Evolutionary conservation across 2,797 vertebrate species (phyloP).

Genomic region (Oceanodroma leucorhoa): DNA sequence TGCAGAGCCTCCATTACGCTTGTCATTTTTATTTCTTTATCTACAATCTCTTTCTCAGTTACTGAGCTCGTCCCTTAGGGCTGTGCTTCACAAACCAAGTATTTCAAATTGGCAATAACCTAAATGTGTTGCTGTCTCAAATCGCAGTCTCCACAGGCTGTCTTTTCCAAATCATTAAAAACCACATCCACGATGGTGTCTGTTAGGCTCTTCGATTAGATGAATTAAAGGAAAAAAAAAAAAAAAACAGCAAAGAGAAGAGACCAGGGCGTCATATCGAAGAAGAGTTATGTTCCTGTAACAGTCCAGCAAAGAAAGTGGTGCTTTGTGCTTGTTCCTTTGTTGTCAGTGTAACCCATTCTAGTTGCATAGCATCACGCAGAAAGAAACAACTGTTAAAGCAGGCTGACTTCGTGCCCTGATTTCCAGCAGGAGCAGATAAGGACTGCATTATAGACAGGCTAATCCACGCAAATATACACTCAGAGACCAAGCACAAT

Average conservation of each 20-base stretch:
- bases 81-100: slow-evolving; percentile 80
- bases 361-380: slow-evolving; percentile 74
- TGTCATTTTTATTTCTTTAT: slow-evolving; percentile 94
- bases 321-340: slow-evolving; percentile 74
- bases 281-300: slow-evolving; percentile 68
- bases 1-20: slow-evolving; percentile 86
- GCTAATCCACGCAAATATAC: slow-evolving; percentile 79
- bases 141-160: slow-evolving; percentile 75
- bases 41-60: slow-evolving; percentile 84
- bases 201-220: slow-evolving; percentile 69
- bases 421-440: slow-evolving; percentile 79
- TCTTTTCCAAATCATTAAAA: slow-evolving; percentile 76
- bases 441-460: slow-evolving; percentile 77
- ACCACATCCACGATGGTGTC: slow-evolving; percentile 70
- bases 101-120: slow-evolving; percentile 76
- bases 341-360: slow-evolving; percentile 76
- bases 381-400: slow-evolving; percentile 70
- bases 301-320: slow-evolving; percentile 73
- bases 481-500: slow-evolving; percentile 65
- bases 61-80: slow-evolving; percentile 84
- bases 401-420: slow-evolving; percentile 73
- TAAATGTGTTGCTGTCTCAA: slow-evolving; percentile 73
- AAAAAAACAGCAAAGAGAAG: slow-evolving; percentile 34
- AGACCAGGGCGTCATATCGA: slow-evolving; percentile 35
- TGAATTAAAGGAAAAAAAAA: slow-evolving; percentile 48